Percentiles rank a stretch among this genome's conserved stretches.
phyloP scores from a whole-genome alignment of 2,797 vertebrate species.

The Pristis pectinata region DNA sequence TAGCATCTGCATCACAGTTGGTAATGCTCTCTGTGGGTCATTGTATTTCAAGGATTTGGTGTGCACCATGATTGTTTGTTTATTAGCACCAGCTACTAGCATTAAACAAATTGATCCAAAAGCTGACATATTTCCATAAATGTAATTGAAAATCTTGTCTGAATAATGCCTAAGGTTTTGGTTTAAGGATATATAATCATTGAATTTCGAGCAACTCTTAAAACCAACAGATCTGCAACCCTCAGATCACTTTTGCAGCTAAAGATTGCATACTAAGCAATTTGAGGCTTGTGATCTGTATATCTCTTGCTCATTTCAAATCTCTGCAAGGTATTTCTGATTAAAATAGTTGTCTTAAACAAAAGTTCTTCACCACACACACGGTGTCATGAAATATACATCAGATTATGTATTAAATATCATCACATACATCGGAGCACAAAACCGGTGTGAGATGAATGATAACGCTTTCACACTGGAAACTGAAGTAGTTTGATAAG shows the following conservation, averaged over 20 bases:
- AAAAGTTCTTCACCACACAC: no score
- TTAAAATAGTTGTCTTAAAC: no score
- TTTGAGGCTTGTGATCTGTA: no score
- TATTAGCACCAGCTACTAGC: not conserved
- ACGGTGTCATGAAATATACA: no score
- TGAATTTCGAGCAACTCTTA: not conserved
- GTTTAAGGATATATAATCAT: not conserved
- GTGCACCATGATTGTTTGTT: not conserved
- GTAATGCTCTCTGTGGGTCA: not conserved
- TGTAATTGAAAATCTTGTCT: not conserved
- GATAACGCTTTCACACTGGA: no score
- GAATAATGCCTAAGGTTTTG: not conserved
- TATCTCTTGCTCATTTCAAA: no score
- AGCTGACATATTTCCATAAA: not conserved
- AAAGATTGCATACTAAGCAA: not conserved
- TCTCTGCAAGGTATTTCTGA: no score
- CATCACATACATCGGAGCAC: no score
- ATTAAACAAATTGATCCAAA: not conserved
- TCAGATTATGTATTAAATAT: no score
- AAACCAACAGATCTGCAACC: not conserved
- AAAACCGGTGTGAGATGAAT: no score
- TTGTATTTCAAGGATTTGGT: not conserved
- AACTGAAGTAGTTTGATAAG: no score
- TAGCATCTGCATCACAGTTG: not conserved
- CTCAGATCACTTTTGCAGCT: not conserved